phyloP scores from a whole-genome alignment of 2,113 vertebrate species.

The Carassius gibelio region DNA sequence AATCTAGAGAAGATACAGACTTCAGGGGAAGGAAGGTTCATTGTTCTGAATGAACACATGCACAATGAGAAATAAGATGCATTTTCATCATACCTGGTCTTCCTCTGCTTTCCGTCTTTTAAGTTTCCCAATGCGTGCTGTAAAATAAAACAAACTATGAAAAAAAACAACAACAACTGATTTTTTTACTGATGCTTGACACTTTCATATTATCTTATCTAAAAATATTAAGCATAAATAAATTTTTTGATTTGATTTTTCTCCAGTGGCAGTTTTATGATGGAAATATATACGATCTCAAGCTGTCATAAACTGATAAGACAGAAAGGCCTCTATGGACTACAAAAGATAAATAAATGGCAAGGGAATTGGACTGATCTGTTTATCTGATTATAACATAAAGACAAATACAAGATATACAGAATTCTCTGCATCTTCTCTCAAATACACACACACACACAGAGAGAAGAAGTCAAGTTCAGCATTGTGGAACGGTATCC shows the following conservation, averaged over 20 bases:
- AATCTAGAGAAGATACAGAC: conserved; percentile 2
- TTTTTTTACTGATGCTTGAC: too few species aligned
- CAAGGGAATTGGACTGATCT: conserved; percentile 27
- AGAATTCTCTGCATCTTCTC: not conserved
- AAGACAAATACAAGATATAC: conserved; percentile 9
- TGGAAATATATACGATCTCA: not conserved
- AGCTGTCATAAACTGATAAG: conserved; percentile 19
- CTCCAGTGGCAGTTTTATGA: conserved; percentile 8
- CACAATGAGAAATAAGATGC: conserved; percentile 1
- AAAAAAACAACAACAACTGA: not conserved
- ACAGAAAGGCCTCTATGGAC: conserved; percentile 11
- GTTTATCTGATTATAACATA: conserved; percentile 28
- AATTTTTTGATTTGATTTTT: conserved; percentile 6
- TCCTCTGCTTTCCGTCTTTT: conserved; percentile 90
- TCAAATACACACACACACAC: not conserved
- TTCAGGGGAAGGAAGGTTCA: not conserved
- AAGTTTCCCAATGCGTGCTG: conserved; percentile 90
- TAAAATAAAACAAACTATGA: conserved; percentile 28
- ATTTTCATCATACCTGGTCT: conserved; percentile 79
- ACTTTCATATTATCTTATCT: conserved; percentile 9
- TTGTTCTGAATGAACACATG: not conserved
- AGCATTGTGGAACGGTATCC: conserved; percentile 67
- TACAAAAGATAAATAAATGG: conserved; percentile 6
- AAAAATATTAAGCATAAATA: not conserved
- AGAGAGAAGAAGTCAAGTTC: conserved; percentile 64